Conservation (phyloP, 2,888 invertebrate species). For the Sarcophaga rosellei region DNA sequence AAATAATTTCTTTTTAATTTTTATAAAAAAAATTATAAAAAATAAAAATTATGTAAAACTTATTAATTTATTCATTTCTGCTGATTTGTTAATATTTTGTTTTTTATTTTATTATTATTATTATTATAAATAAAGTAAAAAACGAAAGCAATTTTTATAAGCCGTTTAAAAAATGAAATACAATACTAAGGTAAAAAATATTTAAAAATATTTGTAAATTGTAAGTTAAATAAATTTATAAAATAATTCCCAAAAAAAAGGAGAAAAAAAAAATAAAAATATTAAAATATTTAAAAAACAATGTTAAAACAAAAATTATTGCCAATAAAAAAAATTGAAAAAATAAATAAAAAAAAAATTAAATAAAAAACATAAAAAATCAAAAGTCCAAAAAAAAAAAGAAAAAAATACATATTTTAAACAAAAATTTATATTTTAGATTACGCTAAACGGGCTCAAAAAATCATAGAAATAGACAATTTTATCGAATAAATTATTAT, state of each 20-base stretch:
- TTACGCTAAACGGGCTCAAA: no score
- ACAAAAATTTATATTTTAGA: no score
- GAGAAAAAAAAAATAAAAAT: slow-evolving; percentile 36
- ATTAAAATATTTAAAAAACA: slow-evolving; percentile 54
- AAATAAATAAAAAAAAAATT: no score
- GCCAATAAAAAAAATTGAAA: slow-evolving; percentile 45
- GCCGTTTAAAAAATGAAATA: slow-evolving; percentile 31
- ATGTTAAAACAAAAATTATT: slow-evolving; percentile 62
- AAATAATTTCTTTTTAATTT: not conserved
- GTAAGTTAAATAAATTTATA: slow-evolving; percentile 52
- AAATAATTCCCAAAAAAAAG: no score
- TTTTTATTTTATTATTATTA: no score
- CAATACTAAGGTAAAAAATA: slow-evolving; percentile 42
- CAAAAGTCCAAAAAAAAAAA: no score
- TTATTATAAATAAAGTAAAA: slow-evolving; percentile 26
- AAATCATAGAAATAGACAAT: not conserved
- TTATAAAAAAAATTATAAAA: not conserved
- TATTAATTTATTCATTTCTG: no score
- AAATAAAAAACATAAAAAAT: slow-evolving; percentile 20
- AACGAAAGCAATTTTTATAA: slow-evolving; percentile 62
- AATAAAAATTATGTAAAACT: no score
- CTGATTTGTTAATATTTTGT: no score
- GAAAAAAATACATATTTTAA: no score
- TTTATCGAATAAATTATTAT: not conserved
- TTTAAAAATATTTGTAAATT: slow-evolving; percentile 49